Percentiles rank a stretch among this genome's conserved stretches.
These are phyloP conservation scores for Plumapathes pennacea DNA, from an alignment of 92 coral and sea anemone species.

Conservation along the genomic window DNA sequence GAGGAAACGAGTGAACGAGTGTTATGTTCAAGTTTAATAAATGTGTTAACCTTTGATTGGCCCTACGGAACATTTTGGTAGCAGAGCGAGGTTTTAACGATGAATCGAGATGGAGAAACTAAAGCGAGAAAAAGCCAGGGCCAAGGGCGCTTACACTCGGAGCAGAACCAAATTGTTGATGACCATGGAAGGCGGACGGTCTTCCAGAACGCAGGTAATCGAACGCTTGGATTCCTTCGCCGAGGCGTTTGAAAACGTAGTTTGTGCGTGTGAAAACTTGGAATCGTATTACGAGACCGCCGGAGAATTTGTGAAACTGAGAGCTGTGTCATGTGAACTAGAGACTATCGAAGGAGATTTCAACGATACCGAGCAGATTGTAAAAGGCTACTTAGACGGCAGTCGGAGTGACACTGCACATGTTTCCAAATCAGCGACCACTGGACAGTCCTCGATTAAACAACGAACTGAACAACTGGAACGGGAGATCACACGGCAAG, in stretches of 20 bases:
- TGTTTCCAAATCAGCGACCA: conserved; percentile 2
- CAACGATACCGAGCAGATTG: conserved; percentile 14
- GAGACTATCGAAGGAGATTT: conserved; percentile 15
- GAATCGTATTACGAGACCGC: conserved; percentile 1
- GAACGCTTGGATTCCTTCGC: conserved; percentile 2
- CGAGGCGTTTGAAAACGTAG: conserved; percentile 4
- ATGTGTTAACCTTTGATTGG: too few relatives aligned
- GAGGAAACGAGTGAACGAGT: too few relatives aligned
- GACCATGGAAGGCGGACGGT: conserved; percentile 22
- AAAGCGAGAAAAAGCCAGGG: conserved; percentile 14
- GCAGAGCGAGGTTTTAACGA: conserved; percentile 27
- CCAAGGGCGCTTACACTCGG: conserved; percentile 19
- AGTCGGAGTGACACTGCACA: background rate
- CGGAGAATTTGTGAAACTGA: background rate
- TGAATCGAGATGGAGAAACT: conserved; percentile 5
- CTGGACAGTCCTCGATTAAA: background rate
- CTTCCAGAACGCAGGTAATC: conserved; percentile 17
- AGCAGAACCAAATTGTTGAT: conserved; percentile 18
- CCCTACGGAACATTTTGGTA: conserved; percentile 8
- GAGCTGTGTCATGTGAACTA: conserved; percentile 7
- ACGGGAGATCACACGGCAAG: conserved; percentile 1
- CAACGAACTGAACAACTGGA: background rate
- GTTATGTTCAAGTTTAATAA: too few relatives aligned
- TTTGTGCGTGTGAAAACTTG: conserved; percentile 11
- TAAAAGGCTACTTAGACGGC: conserved; percentile 9